phyloP scores from a whole-genome alignment of 2,888 invertebrate genomes.

The Diaphora mendica region DNA sequence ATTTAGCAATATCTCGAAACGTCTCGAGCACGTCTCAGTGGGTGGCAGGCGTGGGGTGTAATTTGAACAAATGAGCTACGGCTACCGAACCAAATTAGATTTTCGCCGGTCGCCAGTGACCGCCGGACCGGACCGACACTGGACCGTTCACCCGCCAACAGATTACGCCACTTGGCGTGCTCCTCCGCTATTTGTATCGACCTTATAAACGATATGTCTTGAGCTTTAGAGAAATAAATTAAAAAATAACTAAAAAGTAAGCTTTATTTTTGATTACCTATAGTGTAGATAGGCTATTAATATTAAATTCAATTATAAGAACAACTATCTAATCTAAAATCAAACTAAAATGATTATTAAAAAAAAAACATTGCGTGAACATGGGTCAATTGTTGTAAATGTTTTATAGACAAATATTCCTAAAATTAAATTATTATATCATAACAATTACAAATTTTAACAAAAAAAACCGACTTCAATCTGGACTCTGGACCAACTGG shows the following conservation, averaged over 20 bases:
- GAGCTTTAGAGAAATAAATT: conserved; percentile 6
- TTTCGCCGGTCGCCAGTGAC: conserved; percentile 69
- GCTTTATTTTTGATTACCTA: too few relatives aligned
- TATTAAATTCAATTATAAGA: too few relatives aligned
- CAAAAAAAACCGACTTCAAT: too few relatives aligned
- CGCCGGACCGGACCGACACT: conserved; percentile 49
- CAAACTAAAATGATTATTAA: too few relatives aligned
- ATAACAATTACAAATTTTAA: too few relatives aligned
- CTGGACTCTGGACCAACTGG: too few relatives aligned
- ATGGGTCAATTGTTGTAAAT: too few relatives aligned
- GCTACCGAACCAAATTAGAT: conserved; percentile 89
- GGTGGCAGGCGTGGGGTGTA: conserved; percentile 57
- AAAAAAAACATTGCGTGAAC: too few relatives aligned
- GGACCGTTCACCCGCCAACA: conserved; percentile 60
- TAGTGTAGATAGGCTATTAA: too few relatives aligned
- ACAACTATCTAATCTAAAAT: too few relatives aligned
- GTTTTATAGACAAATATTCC: background rate
- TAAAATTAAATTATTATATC: too few relatives aligned
- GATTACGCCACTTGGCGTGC: conserved; percentile 65
- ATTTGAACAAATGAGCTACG: conserved; percentile 88
- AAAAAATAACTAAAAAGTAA: background rate
- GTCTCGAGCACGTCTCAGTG: conserved; percentile 57
- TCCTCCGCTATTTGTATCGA: conserved; percentile 63
- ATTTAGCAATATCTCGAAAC: conserved; percentile 39
- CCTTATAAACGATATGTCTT: conserved; percentile 38